Evolutionary conservation across 2,113 vertebrate species (phyloP).

Genomic region (Phyllopteryx taeniolatus): DNA sequence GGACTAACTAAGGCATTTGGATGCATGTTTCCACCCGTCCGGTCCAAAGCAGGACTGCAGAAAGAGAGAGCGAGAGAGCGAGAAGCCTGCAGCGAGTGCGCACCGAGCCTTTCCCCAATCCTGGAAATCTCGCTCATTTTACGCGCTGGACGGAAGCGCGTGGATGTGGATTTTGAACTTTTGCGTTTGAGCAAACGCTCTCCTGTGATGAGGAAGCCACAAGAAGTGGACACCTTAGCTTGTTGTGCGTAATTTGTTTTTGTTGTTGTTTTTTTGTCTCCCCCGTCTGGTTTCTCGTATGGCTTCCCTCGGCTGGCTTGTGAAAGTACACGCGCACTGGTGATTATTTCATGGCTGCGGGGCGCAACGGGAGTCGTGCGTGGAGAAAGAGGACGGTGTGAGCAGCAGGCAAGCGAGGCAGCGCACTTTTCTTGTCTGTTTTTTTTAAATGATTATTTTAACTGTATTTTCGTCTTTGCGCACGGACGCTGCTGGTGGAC

Average conservation of each 20-base stretch:
- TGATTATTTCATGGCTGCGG: slow-evolving; percentile 65
- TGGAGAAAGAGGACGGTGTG: slow-evolving; percentile 57
- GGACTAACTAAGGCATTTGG: slow-evolving; percentile 8
- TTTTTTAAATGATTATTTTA: not conserved
- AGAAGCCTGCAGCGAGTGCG: slow-evolving; percentile 52
- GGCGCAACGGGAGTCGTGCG: slow-evolving; percentile 48
- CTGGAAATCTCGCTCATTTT: slow-evolving; percentile 22
- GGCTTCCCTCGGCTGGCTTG: slow-evolving; percentile 41
- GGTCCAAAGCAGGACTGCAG: not conserved
- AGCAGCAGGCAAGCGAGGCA: slow-evolving; percentile 54
- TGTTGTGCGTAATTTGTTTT: not conserved
- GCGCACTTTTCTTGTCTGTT: slow-evolving; percentile 42
- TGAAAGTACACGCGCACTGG: slow-evolving; percentile 28
- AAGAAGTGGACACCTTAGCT: slow-evolving; percentile 12
- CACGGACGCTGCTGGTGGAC: slow-evolving; percentile 42
- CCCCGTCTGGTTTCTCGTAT: slow-evolving; percentile 26
- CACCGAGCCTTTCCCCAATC: not conserved
- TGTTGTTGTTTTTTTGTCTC: slow-evolving; percentile 17
- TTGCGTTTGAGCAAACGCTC: slow-evolving; percentile 44
- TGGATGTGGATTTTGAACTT: slow-evolving; percentile 44
- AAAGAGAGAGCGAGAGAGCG: not conserved
- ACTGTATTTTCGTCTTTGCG: slow-evolving; percentile 39
- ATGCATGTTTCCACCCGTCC: not conserved
- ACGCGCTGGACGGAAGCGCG: slow-evolving; percentile 31
- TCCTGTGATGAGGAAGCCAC: slow-evolving; percentile 56